Percentiles rank a stretch among this genome's conserved stretches.
These are phyloP conservation scores for Edolisoma coerulescens DNA, from an alignment of 2,113 vertebrate species.

Conservation along the genomic window DNA sequence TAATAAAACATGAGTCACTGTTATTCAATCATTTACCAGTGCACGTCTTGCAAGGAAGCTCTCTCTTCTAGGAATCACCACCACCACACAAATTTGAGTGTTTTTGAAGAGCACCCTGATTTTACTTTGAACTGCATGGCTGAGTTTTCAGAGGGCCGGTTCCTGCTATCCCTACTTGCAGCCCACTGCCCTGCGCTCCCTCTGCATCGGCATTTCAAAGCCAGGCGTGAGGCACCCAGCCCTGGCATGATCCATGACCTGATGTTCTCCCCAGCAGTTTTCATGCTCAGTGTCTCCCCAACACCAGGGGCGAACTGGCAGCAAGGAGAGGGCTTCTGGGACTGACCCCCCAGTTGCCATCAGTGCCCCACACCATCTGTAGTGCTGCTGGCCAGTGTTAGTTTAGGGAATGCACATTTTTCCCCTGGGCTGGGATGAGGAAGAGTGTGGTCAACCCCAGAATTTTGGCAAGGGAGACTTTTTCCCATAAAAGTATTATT, in stretches of 20 bases:
- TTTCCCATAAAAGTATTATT: background rate
- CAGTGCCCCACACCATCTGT: accelerated
- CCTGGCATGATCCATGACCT: background rate
- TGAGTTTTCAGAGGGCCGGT: background rate
- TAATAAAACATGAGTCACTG: constrained; percentile 24
- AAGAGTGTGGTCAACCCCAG: background rate
- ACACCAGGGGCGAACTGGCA: background rate
- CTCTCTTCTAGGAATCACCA: background rate
- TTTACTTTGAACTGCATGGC: background rate
- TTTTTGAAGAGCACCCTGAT: background rate
- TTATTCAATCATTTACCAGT: background rate
- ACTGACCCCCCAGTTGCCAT: background rate
- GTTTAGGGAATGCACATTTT: background rate
- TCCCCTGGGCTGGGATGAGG: background rate
- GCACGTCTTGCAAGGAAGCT: background rate
- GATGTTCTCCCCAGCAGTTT: background rate
- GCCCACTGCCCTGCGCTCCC: accelerated
- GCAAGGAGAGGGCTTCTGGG: background rate
- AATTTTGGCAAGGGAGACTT: background rate
- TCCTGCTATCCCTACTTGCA: background rate
- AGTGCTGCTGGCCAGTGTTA: background rate
- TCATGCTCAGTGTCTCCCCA: accelerated
- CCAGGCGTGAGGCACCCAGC: background rate
- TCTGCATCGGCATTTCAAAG: background rate
- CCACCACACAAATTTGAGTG: background rate